Evolutionary conservation across 2,888 invertebrate genomes (phyloP), one percentile per base, ranked within the genome.

Genomic region (Syrista parreyssii): DNA sequence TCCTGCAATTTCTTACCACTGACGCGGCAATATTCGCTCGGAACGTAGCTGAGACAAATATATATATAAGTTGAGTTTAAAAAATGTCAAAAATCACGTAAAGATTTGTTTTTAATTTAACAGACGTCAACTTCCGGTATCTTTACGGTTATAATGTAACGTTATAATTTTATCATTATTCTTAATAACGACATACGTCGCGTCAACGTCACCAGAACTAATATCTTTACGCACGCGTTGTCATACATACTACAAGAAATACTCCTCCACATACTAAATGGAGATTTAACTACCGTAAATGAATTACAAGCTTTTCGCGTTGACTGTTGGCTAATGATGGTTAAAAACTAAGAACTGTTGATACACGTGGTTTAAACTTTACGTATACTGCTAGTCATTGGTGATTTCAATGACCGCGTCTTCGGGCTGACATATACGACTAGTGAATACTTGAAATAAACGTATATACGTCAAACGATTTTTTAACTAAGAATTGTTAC

Each of bases 371-470:
- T 55, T 55, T 23, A 9, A 23, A 55, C 23, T 2, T 2, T 23
- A 15, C 9, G 23, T 23, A 23, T 55, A 55, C 23, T 55, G 55
- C 55, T 23, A 23, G 55, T 55, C 23, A 55, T 23, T 55, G 23
- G 23, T 55, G 55, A 55, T 23, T 55, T 55, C 55, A 55, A 55
- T 55, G 55, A 55, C 55, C 55, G 55, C 55, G 9, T 55, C 55
- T 55, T 55, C 55, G 55, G 55, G 55, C 23, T 15, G 4, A 23
- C 15, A 6, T 15, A 15, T 40, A 40, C 15, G 6, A 15, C 15
- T 40, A 4, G 23, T 75, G n/a, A 68, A 34, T 32, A 34, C 69
- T 69, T 68, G 75, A 68, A 74, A 74, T 74, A 36, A 74, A 74
- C 1, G 15, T 55, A 74, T 23, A 11, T 15, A 55, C 35, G 75